phyloP scores from a whole-genome alignment of 2,113 vertebrate genomes.

The Gulo gulo region DNA sequence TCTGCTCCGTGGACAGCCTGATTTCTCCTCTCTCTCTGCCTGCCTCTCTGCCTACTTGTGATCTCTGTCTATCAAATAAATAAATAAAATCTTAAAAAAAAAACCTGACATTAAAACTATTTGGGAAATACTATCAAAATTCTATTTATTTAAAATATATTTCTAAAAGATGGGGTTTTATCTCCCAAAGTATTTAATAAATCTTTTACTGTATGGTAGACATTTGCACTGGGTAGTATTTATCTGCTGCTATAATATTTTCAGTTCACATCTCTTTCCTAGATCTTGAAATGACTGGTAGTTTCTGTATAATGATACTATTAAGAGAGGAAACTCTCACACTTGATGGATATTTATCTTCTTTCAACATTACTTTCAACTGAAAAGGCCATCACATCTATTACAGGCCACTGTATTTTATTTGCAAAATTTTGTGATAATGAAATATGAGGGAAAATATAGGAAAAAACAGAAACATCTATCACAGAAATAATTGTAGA shows the following conservation, averaged over 20 bases:
- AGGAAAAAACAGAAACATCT: background rate
- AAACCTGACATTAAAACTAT: background rate
- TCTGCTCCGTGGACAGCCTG: too few relatives aligned
- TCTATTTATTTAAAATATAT: slow-evolving; percentile 12
- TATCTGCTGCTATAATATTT: background rate
- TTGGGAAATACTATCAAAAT: background rate
- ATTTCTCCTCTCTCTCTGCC: too few relatives aligned
- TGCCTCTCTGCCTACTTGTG: too few relatives aligned
- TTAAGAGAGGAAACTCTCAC: background rate
- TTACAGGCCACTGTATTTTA: background rate
- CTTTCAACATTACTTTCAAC: background rate
- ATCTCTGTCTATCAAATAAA: too few relatives aligned
- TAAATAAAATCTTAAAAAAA: too few relatives aligned
- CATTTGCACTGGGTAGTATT: background rate
- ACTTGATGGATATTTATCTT: background rate
- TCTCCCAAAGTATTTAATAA: background rate
- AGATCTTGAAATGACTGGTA: background rate
- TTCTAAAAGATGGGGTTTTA: background rate
- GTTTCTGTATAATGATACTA: background rate
- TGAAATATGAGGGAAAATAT: slow-evolving; percentile 7
- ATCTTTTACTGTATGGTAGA: background rate
- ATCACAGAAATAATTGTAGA: background rate
- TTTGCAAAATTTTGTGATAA: background rate
- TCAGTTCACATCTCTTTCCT: background rate
- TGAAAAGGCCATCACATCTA: background rate